Evolutionary conservation across 2,888 invertebrate species (phyloP).

Genomic region (Drosophila cracens): DNA sequence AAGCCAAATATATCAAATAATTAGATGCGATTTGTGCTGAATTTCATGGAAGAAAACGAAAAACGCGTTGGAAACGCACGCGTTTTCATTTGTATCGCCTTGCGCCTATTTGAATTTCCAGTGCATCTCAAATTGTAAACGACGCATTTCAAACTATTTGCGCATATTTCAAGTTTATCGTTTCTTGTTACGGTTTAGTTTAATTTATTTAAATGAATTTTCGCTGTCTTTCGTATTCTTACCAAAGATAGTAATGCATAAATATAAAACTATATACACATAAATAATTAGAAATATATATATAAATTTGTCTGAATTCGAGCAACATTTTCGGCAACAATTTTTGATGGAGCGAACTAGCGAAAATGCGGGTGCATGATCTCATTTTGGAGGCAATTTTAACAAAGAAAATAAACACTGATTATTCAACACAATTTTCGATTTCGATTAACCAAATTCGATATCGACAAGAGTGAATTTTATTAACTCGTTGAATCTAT

Average conservation of each 20-base stretch:
- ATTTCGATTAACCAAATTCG: slow-evolving; percentile 11
- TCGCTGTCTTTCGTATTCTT: slow-evolving; percentile 15
- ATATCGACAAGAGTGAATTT: slow-evolving; percentile 9
- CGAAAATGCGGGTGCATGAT: slow-evolving; percentile 32
- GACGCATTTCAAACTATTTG: background rate
- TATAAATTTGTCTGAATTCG: background rate
- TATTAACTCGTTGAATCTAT: slow-evolving; percentile 8
- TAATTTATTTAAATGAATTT: slow-evolving; percentile 20
- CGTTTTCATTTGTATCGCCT: slow-evolving; percentile 8
- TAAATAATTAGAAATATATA: background rate
- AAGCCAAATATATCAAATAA: slow-evolving; percentile 10
- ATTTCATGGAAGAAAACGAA: background rate
- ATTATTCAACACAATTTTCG: slow-evolving; percentile 45
- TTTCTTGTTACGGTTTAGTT: slow-evolving; percentile 3
- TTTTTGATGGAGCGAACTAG: slow-evolving; percentile 16
- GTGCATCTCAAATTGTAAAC: background rate
- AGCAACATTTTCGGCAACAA: slow-evolving; percentile 2
- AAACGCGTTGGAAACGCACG: slow-evolving; percentile 28
- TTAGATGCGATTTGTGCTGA: slow-evolving; percentile 1
- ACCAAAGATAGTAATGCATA: slow-evolving; percentile 2
- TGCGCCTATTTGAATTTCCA: slow-evolving; percentile 2
- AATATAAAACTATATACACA: background rate
- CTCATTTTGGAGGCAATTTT: slow-evolving; percentile 44
- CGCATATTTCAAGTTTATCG: slow-evolving; percentile 1
- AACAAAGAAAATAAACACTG: slow-evolving; percentile 41